These are phyloP conservation scores for Siderastrea radians DNA, from an alignment of 92 coral and sea anemone genomes.

Conservation along the genomic window DNA sequence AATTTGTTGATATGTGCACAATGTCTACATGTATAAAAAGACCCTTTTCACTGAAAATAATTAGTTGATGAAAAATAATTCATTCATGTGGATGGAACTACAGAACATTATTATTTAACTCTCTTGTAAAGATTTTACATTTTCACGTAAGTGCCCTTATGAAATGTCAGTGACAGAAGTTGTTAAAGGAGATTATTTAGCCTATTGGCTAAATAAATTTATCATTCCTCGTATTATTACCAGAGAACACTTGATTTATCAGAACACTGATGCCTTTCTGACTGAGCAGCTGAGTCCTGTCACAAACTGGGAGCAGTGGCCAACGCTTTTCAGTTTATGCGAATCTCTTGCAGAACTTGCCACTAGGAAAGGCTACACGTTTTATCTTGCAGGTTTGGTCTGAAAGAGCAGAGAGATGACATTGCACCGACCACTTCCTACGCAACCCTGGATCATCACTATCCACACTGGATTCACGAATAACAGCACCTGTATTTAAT, in stretches of 20 bases:
- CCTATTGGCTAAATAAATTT: constrained; percentile 74
- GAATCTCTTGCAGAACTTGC: constrained; percentile 71
- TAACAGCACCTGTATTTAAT: constrained; percentile 5
- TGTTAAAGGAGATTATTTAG: constrained; percentile 70
- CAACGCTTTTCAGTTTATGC: constrained; percentile 69
- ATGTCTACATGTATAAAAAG: too few relatives aligned
- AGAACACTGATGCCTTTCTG: constrained; percentile 80
- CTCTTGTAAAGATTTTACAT: too few relatives aligned
- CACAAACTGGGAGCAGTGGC: constrained; percentile 78
- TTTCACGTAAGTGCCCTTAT: constrained; percentile 39
- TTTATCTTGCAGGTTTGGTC: constrained; percentile 72
- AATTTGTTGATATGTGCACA: too few relatives aligned
- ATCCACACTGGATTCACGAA: constrained; percentile 42
- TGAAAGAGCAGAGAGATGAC: constrained; percentile 38
- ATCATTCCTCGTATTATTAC: constrained; percentile 63
- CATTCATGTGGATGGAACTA: too few relatives aligned
- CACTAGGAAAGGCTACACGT: constrained; percentile 67
- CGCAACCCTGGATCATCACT: constrained; percentile 74
- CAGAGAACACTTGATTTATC: constrained; percentile 70
- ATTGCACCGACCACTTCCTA: constrained; percentile 46
- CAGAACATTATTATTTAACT: too few relatives aligned
- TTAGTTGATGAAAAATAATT: too few relatives aligned
- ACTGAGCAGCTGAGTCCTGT: constrained; percentile 70
- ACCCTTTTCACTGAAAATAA: too few relatives aligned
- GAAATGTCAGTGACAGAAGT: constrained; percentile 26